Evolutionary conservation across 2,113 vertebrate genomes (phyloP), one percentile per base, ranked within the genome.

Genomic region (Oophaga pumilio): DNA sequence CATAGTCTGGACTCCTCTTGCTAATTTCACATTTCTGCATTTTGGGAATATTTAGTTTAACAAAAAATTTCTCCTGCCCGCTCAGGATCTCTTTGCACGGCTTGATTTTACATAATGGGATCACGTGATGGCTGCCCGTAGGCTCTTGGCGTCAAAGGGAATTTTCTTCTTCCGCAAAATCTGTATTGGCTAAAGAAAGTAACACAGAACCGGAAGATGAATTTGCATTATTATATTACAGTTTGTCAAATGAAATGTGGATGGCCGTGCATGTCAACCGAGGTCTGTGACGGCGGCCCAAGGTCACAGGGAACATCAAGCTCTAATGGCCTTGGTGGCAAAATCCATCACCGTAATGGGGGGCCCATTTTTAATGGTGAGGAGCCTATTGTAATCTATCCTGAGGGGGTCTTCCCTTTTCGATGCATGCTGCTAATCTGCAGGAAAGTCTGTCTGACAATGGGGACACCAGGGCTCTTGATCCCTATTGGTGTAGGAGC

Each of bases 21-120:
- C 8, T 69, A 69, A 68, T 83, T 83, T 49, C 43, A 83, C 49
- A 50, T 68, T 69, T 57, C 56, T 33, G 56, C 24, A 60, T 80
- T 60, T 80, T 60, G 12, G 28, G 69, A 73, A 73, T 43, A 1
- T 73, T 43, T 33, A 71, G 33, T 43, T 43, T 43, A 43, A 43
- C 3, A 8, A 6, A 33, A 71, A 26, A 33, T 13, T 13, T 71
- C 0, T 13, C 5, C 2, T 6, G 57, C 20, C 7, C 59, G 59
- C 14, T 17, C 33, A 43, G 33, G 33, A 17, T 18, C 18, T 60
- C 17, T 17, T 64, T 64, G 18, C 22, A n/a, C 6, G 18, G 22
- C 22, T 66, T 66, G n/a, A n/a, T 73, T 49, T 73, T 12, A 8
- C 10, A 17, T 71, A 28, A 66, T n/a, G 2, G 56, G 7, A 59